Conservation (phyloP, 2,113 vertebrate species). For the Odontophorus gujanensis region DNA sequence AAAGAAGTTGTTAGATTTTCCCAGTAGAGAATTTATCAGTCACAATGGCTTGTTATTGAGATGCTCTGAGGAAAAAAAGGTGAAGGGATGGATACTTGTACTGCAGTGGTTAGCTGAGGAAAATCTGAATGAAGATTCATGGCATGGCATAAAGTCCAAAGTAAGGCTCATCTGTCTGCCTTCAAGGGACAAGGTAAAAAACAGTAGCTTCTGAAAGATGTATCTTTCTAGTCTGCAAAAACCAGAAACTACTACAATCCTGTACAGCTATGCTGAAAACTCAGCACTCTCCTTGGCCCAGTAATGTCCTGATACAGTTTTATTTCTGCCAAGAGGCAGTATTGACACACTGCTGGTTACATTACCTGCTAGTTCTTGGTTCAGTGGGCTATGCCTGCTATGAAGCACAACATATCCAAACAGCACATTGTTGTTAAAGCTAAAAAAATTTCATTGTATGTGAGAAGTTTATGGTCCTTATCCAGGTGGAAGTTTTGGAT, state of each 20-base stretch:
- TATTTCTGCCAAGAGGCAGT: background rate
- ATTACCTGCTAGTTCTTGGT: background rate
- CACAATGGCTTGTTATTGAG: background rate
- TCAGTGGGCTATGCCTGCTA: slow-evolving; percentile 63
- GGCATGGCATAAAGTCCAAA: background rate
- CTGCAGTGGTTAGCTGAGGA: background rate
- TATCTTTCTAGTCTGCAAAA: background rate
- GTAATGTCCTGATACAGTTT: background rate
- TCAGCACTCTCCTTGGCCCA: background rate
- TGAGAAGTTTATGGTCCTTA: slow-evolving; percentile 32
- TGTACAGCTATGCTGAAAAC: background rate
- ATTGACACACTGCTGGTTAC: background rate
- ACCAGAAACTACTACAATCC: background rate
- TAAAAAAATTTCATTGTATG: slow-evolving; percentile 70
- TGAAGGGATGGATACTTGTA: background rate
- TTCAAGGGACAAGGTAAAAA: background rate
- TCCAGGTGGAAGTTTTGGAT: slow-evolving; percentile 48
- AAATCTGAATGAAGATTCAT: background rate
- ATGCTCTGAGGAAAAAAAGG: background rate
- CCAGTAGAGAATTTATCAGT: background rate
- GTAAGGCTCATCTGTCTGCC: background rate
- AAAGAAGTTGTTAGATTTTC: background rate
- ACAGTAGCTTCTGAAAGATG: background rate
- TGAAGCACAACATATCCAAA: slow-evolving; percentile 74
- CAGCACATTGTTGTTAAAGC: slow-evolving; percentile 73